Evolutionary conservation across 2,888 invertebrate species (phyloP), one percentile per base, ranked within the genome.

Genomic region (Notodonta ziczac): DNA sequence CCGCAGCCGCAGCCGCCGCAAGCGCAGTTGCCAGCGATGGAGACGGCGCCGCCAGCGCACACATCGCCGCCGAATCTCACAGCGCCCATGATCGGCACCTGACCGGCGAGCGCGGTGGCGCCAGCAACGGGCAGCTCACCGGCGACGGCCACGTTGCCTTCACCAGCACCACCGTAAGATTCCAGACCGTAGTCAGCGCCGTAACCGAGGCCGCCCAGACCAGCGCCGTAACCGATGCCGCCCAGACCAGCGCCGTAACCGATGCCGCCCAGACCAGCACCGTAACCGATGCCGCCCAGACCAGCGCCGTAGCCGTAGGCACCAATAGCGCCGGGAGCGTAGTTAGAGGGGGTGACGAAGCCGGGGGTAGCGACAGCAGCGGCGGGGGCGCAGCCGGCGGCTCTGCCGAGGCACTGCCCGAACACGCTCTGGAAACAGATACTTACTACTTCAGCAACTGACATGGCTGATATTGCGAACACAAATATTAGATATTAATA

Each of bases 31-130:
- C 81, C 84, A 39, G 67, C 60, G 53, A 83, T 78, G 50, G 78
- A 67, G 52, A 83, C 81, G 32, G 63, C 58, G 16, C 82, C 83
- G 44, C 63, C 68, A 24, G 84, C 78, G 84, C 10, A 16, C 59
- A 74, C 61, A 83, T 80, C 4, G 72, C 68, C 16, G 83, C 83
- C 55, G 75, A 65, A 65, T 82, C 24, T 16, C 52, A 52, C 52
- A 52, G 52, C 52, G 52, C 52, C 53, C 53, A 53, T 1, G 13
- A 53, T 35, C 57, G 84, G 84, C 56, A 84, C 82, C 66, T 73
- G 73, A 51, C 77, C 85, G 13, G 64, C 66, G 60, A 76, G 62
- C 12, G 63, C 46, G 39, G 68, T 54, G 10, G 61, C 50, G 14
- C 64, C 67, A 24, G 46, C 10, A 10, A 63, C 80, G 56, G 84